Evolutionary conservation across 2,113 vertebrate genomes (phyloP).

Genomic region (Megaceryle torquata): DNA sequence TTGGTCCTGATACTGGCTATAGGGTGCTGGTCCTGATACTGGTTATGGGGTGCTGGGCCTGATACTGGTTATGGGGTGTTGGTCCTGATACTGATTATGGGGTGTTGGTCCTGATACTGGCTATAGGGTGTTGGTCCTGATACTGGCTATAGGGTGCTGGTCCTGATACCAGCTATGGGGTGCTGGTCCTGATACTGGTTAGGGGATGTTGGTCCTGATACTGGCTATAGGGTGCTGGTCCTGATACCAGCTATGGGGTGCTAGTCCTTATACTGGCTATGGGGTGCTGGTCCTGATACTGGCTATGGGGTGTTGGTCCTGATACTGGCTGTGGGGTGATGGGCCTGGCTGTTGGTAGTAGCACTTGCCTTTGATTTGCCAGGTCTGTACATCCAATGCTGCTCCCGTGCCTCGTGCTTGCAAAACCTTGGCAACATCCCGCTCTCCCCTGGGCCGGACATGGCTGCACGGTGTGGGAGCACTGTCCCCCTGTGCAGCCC

Average conservation of each 20-base stretch:
- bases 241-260: background rate
- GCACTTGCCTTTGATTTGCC: background rate
- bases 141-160: no score
- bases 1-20: no score
- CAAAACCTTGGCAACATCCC: fast-evolving
- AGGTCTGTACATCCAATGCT: background rate
- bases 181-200: no score
- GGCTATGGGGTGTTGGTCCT: background rate
- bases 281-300: background rate
- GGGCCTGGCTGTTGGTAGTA: background rate
- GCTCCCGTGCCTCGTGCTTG: background rate
- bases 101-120: no score
- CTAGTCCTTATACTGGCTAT: background rate
- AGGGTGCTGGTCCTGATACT: no score
- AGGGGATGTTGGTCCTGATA: no score
- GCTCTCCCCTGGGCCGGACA: fast-evolving
- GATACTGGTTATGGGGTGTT: no score
- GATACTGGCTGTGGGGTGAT: background rate
- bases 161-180: no score
- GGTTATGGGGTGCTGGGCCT: no score
- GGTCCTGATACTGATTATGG: no score
- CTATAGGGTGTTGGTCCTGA: no score
- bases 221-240: background rate
- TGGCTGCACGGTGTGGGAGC: background rate
- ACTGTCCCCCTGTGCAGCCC: background rate